Evolutionary conservation across 1,140 invertebrate species (phyloP).

Genomic region (Meloidogyne chitwoodi): DNA sequence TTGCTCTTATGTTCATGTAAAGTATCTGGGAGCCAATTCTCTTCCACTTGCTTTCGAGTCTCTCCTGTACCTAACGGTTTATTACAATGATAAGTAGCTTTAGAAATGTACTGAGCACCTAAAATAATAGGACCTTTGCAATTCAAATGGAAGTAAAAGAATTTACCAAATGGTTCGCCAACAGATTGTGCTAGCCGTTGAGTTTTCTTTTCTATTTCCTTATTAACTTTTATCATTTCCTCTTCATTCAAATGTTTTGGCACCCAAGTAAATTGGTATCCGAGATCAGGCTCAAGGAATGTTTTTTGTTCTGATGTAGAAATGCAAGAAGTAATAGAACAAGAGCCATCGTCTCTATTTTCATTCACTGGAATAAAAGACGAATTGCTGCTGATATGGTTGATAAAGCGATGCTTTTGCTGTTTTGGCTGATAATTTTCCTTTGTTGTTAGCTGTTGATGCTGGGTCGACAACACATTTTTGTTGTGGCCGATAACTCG

Average conservation of each 20-base stretch:
- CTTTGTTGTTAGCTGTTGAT: neutral
- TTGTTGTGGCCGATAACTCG: neutral
- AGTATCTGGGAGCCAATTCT: neutral
- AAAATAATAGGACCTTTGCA: neutral
- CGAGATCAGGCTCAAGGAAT: neutral
- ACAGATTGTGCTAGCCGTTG: neutral
- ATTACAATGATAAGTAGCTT: neutral
- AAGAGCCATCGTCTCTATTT: neutral
- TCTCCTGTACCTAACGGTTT: neutral
- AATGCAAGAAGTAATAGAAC: neutral
- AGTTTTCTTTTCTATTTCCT: neutral
- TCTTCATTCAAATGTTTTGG: neutral
- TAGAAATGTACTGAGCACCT: neutral
- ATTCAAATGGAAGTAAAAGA: neutral
- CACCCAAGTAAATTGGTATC: neutral
- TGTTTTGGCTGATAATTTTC: neutral
- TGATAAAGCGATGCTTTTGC: neutral
- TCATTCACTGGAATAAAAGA: neutral
- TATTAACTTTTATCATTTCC: neutral
- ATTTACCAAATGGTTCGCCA: neutral
- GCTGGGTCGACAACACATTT: neutral
- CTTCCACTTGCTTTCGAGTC: neutral
- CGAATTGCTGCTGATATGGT: neutral
- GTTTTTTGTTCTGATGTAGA: neutral
- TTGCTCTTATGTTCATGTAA: neutral